Evolutionary conservation across 1,140 invertebrate species (phyloP), one percentile per base, ranked within the genome.

Genomic region (Drosophila pallidifrons): DNA sequence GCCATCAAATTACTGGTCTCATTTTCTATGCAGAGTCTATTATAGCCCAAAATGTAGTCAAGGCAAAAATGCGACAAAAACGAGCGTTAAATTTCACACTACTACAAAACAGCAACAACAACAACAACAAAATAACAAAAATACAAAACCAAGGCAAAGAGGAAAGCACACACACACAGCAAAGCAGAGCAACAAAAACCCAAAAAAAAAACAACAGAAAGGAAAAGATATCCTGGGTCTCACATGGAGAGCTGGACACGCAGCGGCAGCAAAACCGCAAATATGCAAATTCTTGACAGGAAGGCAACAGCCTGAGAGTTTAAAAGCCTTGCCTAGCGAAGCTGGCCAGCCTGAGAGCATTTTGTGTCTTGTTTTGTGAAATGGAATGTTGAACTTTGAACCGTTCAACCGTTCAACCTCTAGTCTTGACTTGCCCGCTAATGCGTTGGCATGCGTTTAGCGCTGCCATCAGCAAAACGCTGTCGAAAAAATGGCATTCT

Each of bases 1-100:
- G 73, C 80, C 80, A 88, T 87, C 83, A 87, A 87, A 87, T 88
- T 83, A 88, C 83, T 70, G 80, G 77, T 77, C 83, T 88, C 83
- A 87, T 87, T 87, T 87, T 88, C 80, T 83, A 88, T 83, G 83
- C 83, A 83, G 77, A 87, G 83, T 87, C 83, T 87, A 87, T 87
- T 87, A 87, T 77, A 61, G 72, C 63, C 35, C 54, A 70, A 87
- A 87, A 70, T 76, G 75, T 82, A 73, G 82, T 46, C 60, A 66
- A 70, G 79, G 30, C 77, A 77, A 87, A 87, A 87, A 87, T 87
- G 83, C 69, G 82, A 88, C 82, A 88, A 88, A 87, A 88, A 83
- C 58, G 79, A 64, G 83, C 83, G 83, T 82, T 88, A 88, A 83
- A 88, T 83, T 87, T 83, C 83, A 88, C 83, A 87, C 83, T 77